phyloP scores from a whole-genome alignment of 1,140 invertebrate species.

The Thaumatotibia leucotreta region DNA sequence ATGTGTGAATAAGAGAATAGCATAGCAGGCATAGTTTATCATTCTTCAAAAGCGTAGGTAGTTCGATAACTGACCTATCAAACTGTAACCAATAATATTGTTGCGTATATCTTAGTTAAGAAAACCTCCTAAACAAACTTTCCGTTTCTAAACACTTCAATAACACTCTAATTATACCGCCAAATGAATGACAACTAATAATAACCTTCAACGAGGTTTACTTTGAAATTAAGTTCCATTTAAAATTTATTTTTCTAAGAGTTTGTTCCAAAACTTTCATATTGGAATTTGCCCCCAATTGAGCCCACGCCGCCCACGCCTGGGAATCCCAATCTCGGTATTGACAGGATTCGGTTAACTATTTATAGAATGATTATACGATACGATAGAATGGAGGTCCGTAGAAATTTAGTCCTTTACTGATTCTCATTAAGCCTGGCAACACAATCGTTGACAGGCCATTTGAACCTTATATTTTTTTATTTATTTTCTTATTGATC shows the following conservation, averaged over 20 bases:
- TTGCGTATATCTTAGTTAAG: background rate
- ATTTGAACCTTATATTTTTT: too few relatives aligned
- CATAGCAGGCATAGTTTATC: too few relatives aligned
- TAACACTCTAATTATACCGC: background rate
- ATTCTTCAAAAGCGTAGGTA: too few relatives aligned
- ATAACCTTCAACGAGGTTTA: background rate
- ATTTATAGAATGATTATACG: background rate
- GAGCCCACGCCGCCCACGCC: background rate
- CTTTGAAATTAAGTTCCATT: background rate
- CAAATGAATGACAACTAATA: background rate
- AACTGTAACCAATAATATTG: too few relatives aligned
- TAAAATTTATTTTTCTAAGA: background rate
- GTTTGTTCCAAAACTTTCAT: background rate
- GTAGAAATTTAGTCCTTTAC: too few relatives aligned
- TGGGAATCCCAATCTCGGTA: background rate
- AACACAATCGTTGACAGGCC: too few relatives aligned
- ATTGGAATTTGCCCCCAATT: background rate
- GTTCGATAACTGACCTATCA: too few relatives aligned
- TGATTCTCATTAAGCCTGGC: too few relatives aligned
- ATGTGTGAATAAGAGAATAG: too few relatives aligned
- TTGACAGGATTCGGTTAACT: background rate
- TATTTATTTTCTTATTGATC: too few relatives aligned
- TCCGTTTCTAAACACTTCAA: background rate
- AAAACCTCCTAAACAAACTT: background rate
- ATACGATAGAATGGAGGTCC: background rate